phyloP scores from a whole-genome alignment of 2,113 vertebrate species.

The Calonectris borealis region DNA sequence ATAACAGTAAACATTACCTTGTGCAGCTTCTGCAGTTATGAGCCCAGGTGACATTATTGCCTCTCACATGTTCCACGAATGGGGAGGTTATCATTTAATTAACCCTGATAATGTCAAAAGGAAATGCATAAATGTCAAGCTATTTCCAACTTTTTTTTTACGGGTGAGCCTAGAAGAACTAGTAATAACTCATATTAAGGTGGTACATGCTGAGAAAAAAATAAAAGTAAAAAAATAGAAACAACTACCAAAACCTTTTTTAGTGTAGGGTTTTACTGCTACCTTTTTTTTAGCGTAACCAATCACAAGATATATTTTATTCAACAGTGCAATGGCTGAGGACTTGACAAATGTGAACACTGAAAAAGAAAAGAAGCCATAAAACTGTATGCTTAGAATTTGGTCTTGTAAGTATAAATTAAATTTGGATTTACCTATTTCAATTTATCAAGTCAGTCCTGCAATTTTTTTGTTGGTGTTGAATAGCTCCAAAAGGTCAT shows the following conservation, averaged over 20 bases:
- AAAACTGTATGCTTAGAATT: neutral
- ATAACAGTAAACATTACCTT: neutral
- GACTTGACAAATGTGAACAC: neutral
- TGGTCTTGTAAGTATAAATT: neutral
- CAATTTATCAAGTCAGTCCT: neutral
- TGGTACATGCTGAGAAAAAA: neutral
- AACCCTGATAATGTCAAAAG: slow-evolving; percentile 69
- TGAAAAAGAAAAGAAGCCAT: neutral
- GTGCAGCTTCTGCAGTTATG: neutral
- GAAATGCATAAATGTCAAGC: slow-evolving; percentile 61
- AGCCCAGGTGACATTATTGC: slow-evolving; percentile 26
- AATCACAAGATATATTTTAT: neutral
- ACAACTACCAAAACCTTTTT: neutral
- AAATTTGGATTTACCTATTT: neutral
- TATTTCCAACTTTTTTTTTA: slow-evolving; percentile 21
- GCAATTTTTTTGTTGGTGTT: neutral
- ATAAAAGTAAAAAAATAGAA: accelerated
- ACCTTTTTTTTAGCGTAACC: neutral
- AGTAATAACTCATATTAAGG: neutral
- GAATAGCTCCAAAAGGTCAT: neutral
- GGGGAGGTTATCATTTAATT: slow-evolving; percentile 61
- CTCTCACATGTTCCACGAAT: slow-evolving; percentile 16
- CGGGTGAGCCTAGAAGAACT: neutral
- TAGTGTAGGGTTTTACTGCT: neutral
- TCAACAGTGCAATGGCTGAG: neutral